These are phyloP conservation scores for Adoxophyes honmai DNA, from an alignment of 1,140 invertebrate genomes.

Conservation along the genomic window DNA sequence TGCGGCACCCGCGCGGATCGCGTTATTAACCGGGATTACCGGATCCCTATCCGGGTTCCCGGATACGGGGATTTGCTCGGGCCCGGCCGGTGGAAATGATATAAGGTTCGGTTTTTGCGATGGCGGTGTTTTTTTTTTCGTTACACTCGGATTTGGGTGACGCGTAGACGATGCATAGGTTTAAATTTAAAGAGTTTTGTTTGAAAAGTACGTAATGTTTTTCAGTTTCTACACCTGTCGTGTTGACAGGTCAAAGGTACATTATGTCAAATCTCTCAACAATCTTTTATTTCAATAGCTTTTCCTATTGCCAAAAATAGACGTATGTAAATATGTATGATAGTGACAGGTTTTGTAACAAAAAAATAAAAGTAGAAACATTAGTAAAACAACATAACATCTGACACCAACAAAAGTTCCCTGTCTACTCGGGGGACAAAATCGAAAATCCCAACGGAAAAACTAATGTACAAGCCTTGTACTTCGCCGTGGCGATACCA, in stretches of 20 bases:
- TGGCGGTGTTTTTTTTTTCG: conserved; percentile 11
- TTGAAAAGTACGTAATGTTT: too few relatives aligned
- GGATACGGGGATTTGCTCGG: conserved; percentile 71
- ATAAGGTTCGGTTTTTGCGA: conserved; percentile 50
- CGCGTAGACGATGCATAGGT: background rate
- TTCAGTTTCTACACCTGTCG: too few relatives aligned
- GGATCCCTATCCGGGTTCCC: conserved; percentile 57
- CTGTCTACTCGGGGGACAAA: too few relatives aligned
- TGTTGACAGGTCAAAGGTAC: too few relatives aligned
- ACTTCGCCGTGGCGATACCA: conserved; percentile 28
- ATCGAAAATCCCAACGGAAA: conserved; percentile 37
- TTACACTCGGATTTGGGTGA: conserved; percentile 1
- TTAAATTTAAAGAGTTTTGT: conserved; percentile 14
- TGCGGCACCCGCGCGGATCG: conserved; percentile 35
- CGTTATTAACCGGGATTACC: conserved; percentile 74
- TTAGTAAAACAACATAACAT: too few relatives aligned
- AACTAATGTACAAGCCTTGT: conserved; percentile 49
- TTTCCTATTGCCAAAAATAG: too few relatives aligned
- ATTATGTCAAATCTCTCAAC: too few relatives aligned
- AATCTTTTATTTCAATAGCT: too few relatives aligned
- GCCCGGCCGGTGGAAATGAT: conserved; percentile 63
- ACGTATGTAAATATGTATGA: too few relatives aligned
- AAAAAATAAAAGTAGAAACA: too few relatives aligned
- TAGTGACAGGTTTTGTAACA: too few relatives aligned
- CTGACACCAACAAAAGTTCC: too few relatives aligned